Evolutionary conservation across 1,140 invertebrate species (phyloP), one percentile per base, ranked within the genome.

Genomic region (Psix sp.): DNA sequence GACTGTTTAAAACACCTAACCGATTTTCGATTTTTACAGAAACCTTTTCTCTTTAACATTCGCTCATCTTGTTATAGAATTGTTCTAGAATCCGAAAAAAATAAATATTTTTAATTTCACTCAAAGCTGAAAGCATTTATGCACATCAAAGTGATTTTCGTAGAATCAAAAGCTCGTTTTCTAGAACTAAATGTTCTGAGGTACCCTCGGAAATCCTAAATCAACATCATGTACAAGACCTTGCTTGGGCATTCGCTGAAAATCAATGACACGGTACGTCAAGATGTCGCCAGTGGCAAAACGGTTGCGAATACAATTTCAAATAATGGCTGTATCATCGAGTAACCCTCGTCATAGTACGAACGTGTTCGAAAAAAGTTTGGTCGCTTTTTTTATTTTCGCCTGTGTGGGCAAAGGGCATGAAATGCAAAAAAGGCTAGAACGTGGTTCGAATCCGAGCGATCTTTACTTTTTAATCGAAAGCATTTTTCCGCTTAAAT

Each of bases 231-330:
- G 21, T 54, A 45, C 36, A 29, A 52, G 29, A 45, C 46, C 45
- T 54, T 51, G 24, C 59, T 20, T 21, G 17, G 38, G 18, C 38
- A 59, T 24, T 1, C 4, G n/a, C n/a, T 20, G 39, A 54, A 54
- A 54, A 65, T 65, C 60, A 54, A 46, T 65, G 31, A 39, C 40
- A 39, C 33, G 39, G 31, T 65, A 21, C 33, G 46, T 33, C 60
- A 54, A 65, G 48, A 54, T 54, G 40, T 65, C 60, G 46, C 40
- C 21, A 46, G 40, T 54, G 46, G 29, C 31, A 21, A 51, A 38
- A 40, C 15, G 26, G 29, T 33, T 29, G 16, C 48, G 42, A 65
- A 52, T 38, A 33, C 51, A 51, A 43, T 63, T 51, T 33, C 31
- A 52, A 45, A 52, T 65, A 52, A 52, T 65, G n/a, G 21, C 33